Evolutionary conservation across 2,888 invertebrate species (phyloP), one percentile per base, ranked within the genome.

Genomic region (Automeris io): DNA sequence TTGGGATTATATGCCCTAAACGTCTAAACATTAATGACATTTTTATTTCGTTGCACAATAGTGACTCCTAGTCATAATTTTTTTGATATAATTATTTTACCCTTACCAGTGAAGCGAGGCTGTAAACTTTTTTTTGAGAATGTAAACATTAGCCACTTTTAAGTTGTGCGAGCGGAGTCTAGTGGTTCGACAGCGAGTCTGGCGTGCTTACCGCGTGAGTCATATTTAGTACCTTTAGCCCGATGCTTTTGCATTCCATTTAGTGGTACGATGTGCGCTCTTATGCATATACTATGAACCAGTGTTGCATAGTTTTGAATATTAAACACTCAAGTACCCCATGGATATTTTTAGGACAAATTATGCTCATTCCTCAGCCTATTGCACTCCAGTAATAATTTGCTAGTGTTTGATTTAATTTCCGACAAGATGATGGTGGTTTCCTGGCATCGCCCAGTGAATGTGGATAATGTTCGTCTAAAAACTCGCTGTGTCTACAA

Each of bases 141-240:
- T 19, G 8, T n/a, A 34, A 13, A 7, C 13, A 5, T 11, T 32
- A 37, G 13, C 9, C 16, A 37, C 19, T 24, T 11, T 26, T 19
- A 18, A 18, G 18, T 56, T 52, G 48, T 38, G 47, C 54, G 55
- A 60, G 58, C 63, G 56, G 61, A 63, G 69, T 56, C 57, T 49
- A 51, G 51, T 41, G 45, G 63, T 54, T 55, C 58, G 59, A 52
- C 54, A 56, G 46, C 62, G 66, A 59, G 65, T 48, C 64, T 71
- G 67, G 74, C 80, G 65, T 78, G 69, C 79, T 72, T 78, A 64
- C 59, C 47, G 53, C 59, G 62, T 83, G 83, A 83, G 68, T 83
- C 83, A 82, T 57, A 54, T 59, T 45, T 42, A 55, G 58, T 66
- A 63, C 68, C 67, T 71, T 61, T 59, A 61, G 65, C 65, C 66